phyloP scores from a whole-genome alignment of 2,888 invertebrate genomes.

The Allolobophora icterica region DNA sequence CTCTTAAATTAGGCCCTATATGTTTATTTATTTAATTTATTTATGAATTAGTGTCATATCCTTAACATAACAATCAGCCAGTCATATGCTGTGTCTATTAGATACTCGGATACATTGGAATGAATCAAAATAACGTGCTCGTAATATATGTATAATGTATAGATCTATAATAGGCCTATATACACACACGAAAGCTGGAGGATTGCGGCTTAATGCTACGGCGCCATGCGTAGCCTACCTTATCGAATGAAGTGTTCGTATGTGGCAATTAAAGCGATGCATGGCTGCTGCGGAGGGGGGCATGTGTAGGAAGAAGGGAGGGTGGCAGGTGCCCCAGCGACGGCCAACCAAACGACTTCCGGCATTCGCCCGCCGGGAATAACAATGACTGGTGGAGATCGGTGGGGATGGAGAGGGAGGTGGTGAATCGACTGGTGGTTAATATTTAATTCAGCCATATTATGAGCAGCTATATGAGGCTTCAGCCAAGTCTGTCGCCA shows the following conservation, averaged over 20 bases:
- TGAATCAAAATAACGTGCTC: too few species aligned
- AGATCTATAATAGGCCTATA: neutral
- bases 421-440: neutral
- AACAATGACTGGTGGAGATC: neutral
- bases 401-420: neutral
- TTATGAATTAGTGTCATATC: too few species aligned
- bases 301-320: neutral
- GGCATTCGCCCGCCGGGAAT: neutral
- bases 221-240: neutral
- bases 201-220: neutral
- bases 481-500: neutral
- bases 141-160: neutral
- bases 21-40: too few species aligned
- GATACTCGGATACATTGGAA: too few species aligned
- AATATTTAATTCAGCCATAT: conserved; percentile 11
- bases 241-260: neutral
- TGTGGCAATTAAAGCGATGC: conserved; percentile 10
- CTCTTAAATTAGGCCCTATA: too few species aligned
- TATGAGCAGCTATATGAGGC: neutral
- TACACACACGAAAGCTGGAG: neutral
- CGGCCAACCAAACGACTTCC: neutral
- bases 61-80: too few species aligned
- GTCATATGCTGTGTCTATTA: too few species aligned
- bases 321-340: neutral
- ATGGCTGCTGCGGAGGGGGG: neutral